Base-by-base conservation (phyloP, 2,797 vertebrate species). In the Notolepis coatsorum region DNA sequence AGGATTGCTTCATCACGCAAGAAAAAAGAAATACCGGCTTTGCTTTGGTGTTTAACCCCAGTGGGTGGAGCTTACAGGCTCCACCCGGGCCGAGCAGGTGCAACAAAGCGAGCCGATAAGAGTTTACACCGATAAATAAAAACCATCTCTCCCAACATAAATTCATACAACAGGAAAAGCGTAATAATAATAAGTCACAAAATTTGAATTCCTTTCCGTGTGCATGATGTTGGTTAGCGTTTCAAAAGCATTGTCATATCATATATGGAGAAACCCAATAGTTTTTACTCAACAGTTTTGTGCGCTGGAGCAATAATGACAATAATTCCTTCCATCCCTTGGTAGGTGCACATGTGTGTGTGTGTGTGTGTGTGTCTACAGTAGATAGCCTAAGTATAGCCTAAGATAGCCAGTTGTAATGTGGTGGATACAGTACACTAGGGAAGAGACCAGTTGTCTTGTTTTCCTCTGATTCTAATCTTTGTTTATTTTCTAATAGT, bases 81-180 rank as follows among this genome's bases (percentile, higher is more conserved):
- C 24, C 33, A 6, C 31, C 31, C 31, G 20, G 2, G 15, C 54
- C 68, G 55, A n/a, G 68, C 27, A 52, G 57, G 28, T 25, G 1
- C 9, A 66, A 46, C 23, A 5, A 54, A 81, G 53, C 43, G 76
- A 72, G 48, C 72, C 45, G 68, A 60, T 75, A 67, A 73, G 70
- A 67, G 77, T 73, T 60, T 37, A 83, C 38, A 84, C 88, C 69
- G 79, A 88, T 84, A 87, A 89, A 86, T 90, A 87, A 76, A n/a
- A 77, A 73, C 75, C 53, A 65, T 77, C 50, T 79, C 69, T 71
- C 70, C 35, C 79, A 84, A 51, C 75, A 69, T 64, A 48, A 79
- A 77, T 73, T 82, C 75, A 84, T 86, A 84, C 70, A 86, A 74
- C 65, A 81, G n/a, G n/a, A n/a, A 77, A 77, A 73, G 61, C 72